Evolutionary conservation across 2,113 vertebrate species (phyloP).

Genomic region (Dryoscopus gambensis): DNA sequence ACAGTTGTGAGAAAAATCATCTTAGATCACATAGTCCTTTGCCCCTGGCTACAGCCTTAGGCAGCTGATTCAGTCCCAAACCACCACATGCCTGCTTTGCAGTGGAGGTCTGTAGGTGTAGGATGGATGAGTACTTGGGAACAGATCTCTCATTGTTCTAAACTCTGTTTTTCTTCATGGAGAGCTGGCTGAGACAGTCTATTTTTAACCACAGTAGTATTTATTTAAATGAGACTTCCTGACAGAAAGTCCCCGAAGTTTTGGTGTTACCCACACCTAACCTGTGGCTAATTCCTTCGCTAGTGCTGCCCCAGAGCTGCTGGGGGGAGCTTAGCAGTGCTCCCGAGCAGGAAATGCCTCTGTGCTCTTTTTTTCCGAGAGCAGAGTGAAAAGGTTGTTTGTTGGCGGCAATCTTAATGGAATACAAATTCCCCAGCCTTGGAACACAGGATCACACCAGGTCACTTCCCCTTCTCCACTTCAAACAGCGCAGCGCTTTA

Average conservation of each 20-base stretch:
- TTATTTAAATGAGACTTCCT: constrained; percentile 25
- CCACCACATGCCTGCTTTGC: neutral
- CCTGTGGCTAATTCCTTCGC: neutral
- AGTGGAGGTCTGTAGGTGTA: neutral
- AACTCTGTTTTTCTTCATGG: neutral
- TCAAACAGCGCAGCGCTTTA: neutral
- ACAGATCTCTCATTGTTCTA: neutral
- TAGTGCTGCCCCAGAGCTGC: neutral
- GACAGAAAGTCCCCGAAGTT: neutral
- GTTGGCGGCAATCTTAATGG: constrained; percentile 21
- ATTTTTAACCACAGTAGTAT: constrained; percentile 3
- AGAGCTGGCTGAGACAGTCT: neutral
- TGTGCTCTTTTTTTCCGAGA: constrained; percentile 21
- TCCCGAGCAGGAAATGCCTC: neutral
- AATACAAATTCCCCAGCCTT: constrained; percentile 28
- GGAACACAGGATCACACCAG: constrained; percentile 33
- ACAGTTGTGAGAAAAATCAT: neutral
- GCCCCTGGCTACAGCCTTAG: neutral
- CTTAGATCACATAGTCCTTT: neutral
- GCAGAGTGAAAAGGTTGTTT: constrained; percentile 9
- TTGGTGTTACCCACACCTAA: neutral
- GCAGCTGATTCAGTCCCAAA: neutral
- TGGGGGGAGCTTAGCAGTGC: neutral
- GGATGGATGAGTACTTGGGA: neutral
- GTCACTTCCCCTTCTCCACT: constrained; percentile 62